A percentile compares a stretch with the other conserved stretches of the same genome.
phyloP scores from a whole-genome alignment of 2,113 vertebrate genomes.

The Rhynchopsitta pachyrhyncha region DNA sequence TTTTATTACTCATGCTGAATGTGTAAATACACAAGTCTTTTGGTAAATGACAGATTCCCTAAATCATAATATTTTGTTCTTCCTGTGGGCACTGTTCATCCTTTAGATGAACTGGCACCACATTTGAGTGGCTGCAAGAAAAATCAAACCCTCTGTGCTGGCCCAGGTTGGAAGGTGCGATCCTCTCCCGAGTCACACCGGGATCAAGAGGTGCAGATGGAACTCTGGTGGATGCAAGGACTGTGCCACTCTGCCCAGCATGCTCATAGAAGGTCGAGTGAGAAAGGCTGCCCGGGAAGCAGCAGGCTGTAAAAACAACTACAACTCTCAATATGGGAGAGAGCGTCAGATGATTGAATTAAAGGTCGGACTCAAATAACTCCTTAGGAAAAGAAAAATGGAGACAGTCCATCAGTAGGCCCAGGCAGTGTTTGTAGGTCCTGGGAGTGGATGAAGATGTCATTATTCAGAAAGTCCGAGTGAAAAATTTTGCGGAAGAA shows the following conservation, averaged over 20 bases:
- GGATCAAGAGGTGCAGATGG: not conserved
- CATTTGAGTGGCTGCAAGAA: not conserved
- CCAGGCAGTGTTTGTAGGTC: not conserved
- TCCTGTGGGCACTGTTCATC: not conserved
- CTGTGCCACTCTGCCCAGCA: not conserved
- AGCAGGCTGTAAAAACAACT: not conserved
- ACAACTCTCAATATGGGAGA: too few species aligned
- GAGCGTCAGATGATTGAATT: accelerated
- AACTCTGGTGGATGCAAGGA: not conserved
- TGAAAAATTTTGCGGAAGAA: not conserved
- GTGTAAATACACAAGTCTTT: not conserved
- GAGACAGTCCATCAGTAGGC: not conserved
- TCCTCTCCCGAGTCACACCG: not conserved
- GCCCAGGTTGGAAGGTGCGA: not conserved
- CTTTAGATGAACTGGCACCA: not conserved
- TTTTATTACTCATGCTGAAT: not conserved
- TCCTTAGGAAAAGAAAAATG: not conserved
- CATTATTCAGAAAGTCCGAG: not conserved
- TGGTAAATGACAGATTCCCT: not conserved
- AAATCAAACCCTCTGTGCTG: not conserved
- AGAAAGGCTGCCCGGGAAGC: not conserved
- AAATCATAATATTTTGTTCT: not conserved
- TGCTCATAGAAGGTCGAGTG: not conserved
- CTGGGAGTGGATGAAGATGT: not conserved
- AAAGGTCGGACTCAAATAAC: not conserved